Evolutionary conservation across 2,888 invertebrate species (phyloP).

Genomic region (Alitta virens): DNA sequence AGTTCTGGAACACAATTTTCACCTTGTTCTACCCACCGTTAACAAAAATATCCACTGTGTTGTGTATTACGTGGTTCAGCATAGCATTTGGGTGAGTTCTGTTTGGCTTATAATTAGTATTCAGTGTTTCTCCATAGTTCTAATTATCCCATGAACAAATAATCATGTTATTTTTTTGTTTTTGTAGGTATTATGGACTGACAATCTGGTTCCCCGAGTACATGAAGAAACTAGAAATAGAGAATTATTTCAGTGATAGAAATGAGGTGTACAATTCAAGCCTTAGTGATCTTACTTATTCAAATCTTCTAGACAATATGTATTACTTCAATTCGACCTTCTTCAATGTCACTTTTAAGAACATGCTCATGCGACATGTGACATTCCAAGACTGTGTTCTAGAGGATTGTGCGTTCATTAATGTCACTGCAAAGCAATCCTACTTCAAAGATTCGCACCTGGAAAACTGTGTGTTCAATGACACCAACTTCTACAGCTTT

Average conservation of each 20-base stretch:
- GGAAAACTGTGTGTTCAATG: constrained; percentile 7
- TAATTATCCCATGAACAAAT: too few species aligned
- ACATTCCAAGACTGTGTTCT: constrained; percentile 21
- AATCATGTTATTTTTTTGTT: neutral
- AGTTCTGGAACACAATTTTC: constrained; percentile 21
- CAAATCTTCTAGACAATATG: constrained; percentile 14
- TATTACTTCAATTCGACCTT: constrained; percentile 17
- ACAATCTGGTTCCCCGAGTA: constrained; percentile 27
- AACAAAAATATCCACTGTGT: constrained; percentile 14
- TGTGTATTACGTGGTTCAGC: constrained; percentile 15
- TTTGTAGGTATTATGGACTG: constrained; percentile 22
- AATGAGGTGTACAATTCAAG: neutral
- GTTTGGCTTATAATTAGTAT: too few species aligned
- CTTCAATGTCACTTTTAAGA: constrained; percentile 16
- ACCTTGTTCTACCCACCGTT: constrained; percentile 19
- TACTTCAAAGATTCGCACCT: constrained; percentile 17
- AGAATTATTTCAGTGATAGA: constrained; percentile 13
- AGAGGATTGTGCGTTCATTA: constrained; percentile 14
- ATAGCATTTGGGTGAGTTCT: constrained; percentile 20
- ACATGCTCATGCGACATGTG: constrained; percentile 20
- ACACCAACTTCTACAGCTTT: constrained; percentile 22
- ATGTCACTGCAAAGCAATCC: constrained; percentile 17
- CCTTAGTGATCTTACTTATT: neutral
- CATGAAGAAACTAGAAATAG: constrained; percentile 20
- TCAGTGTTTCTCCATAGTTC: too few species aligned